Conservation (phyloP, 2,113 vertebrate species). For the Oryzias celebensis region DNA sequence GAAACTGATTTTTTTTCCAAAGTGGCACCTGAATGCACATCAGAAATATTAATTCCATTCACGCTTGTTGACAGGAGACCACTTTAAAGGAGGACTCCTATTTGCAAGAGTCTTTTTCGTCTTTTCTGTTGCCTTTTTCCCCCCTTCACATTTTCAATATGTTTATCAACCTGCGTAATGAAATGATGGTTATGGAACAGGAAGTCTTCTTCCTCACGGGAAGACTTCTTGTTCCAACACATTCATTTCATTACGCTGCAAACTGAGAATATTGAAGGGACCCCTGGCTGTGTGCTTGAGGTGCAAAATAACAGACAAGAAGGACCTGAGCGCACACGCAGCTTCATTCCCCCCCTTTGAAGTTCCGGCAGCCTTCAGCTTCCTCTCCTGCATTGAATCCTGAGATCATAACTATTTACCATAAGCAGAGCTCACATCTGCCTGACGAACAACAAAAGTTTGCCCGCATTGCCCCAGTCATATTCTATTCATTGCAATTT, state of each 20-base stretch:
- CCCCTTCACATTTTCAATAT: conserved; percentile 16
- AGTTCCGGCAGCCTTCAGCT: conserved; percentile 59
- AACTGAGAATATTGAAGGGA: conserved; percentile 58
- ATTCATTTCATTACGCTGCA: not conserved
- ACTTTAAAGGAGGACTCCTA: conserved; percentile 29
- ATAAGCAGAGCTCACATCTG: conserved; percentile 37
- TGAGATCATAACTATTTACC: conserved; percentile 66
- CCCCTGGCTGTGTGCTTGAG: conserved; percentile 60
- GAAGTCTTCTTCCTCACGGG: conserved; percentile 52
- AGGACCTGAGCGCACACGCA: conserved; percentile 50
- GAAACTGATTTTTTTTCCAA: conserved; percentile 20
- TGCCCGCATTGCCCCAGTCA: conserved; percentile 35
- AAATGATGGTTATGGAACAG: conserved; percentile 50
- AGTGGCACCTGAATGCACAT: conserved; percentile 25
- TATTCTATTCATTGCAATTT: conserved; percentile 62
- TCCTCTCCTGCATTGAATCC: conserved; percentile 34
- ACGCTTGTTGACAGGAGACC: conserved; percentile 39
- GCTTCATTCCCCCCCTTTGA: conserved; percentile 50
- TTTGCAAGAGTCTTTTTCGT: conserved; percentile 24
- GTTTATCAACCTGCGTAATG: conserved; percentile 32
- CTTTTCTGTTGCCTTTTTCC: conserved; percentile 8
- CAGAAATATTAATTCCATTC: conserved; percentile 59
- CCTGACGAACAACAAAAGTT: conserved; percentile 57
- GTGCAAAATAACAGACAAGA: conserved; percentile 53
- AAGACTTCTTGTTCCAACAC: too few species aligned